These are phyloP conservation scores for Ianthella basta DNA, from an alignment of 37 sponge, comb jelly and placozoan species.

Conservation along the genomic window DNA sequence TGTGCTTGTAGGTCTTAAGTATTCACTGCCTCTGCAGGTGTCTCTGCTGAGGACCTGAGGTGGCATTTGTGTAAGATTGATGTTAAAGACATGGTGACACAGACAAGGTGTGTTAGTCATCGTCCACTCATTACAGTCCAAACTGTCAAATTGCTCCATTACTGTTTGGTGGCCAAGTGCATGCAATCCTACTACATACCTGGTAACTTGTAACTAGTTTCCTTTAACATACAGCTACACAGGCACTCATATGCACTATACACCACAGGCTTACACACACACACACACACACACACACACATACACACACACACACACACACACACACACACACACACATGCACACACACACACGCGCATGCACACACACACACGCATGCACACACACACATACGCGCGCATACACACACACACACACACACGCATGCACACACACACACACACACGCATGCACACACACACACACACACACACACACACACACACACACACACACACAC, in stretches of 20 bases:
- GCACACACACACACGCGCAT: slow-evolving; percentile 34
- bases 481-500: slow-evolving; percentile 13
- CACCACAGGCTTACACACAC: slow-evolving; percentile 7
- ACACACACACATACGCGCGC: slow-evolving; percentile 34
- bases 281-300: slow-evolving; percentile 28
- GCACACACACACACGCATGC: slow-evolving; percentile 36
- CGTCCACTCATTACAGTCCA: too few relatives aligned
- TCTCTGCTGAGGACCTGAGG: neutral
- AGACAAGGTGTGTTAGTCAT: neutral
- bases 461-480: slow-evolving; percentile 37
- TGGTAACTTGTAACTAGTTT: too few relatives aligned
- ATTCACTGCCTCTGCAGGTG: neutral
- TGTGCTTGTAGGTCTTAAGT: neutral
- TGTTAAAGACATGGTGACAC: neutral
- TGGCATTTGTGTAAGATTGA: slow-evolving; percentile 15
- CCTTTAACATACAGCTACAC: too few relatives aligned
- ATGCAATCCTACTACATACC: too few relatives aligned
- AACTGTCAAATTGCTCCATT: too few relatives aligned
- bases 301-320: slow-evolving; percentile 28
- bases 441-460: neutral
- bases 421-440: slow-evolving; percentile 29
- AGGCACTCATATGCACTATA: neutral
- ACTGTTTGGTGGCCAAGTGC: too few relatives aligned
- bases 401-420: slow-evolving; percentile 39
- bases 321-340: slow-evolving; percentile 34